Percentiles rank a stretch among this genome's conserved stretches.
These are phyloP conservation scores for Hylaeus volcanicus DNA, from an alignment of 1,140 invertebrate species.

Conservation along the genomic window DNA sequence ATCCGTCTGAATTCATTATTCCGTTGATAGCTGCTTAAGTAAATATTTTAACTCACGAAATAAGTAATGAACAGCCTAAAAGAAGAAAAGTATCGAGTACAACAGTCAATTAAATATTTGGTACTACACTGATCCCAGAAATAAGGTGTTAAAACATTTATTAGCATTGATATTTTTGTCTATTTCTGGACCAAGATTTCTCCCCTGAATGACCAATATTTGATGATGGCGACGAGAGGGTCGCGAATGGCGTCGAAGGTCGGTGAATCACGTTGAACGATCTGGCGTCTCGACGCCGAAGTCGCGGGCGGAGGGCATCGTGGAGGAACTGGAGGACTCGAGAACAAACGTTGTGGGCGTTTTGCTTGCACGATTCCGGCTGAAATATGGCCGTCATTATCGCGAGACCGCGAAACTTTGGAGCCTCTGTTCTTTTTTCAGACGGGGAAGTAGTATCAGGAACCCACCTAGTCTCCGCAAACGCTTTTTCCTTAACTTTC, in stretches of 20 bases:
- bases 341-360: slow-evolving; percentile 36
- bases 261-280: slow-evolving; percentile 20
- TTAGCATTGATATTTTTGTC: too few relatives aligned
- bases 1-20: too few relatives aligned
- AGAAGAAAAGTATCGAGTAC: too few relatives aligned
- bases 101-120: too few relatives aligned
- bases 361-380: slow-evolving; percentile 19
- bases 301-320: background rate
- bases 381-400: slow-evolving; percentile 62
- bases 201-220: background rate
- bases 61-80: too few relatives aligned
- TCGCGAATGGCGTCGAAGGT: background rate
- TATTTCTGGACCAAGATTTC: too few relatives aligned
- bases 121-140: too few relatives aligned
- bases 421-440: slow-evolving; percentile 7
- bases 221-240: background rate
- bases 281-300: slow-evolving; percentile 1
- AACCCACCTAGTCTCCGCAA: background rate
- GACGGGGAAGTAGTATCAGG: background rate
- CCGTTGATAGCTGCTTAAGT: too few relatives aligned
- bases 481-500: background rate
- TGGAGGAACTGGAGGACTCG: background rate
- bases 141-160: too few relatives aligned
- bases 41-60: too few relatives aligned
- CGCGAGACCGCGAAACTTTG: slow-evolving; percentile 57